Evolutionary conservation across 2,797 vertebrate genomes (phyloP).

Genomic region (Crenuchus spilurus): DNA sequence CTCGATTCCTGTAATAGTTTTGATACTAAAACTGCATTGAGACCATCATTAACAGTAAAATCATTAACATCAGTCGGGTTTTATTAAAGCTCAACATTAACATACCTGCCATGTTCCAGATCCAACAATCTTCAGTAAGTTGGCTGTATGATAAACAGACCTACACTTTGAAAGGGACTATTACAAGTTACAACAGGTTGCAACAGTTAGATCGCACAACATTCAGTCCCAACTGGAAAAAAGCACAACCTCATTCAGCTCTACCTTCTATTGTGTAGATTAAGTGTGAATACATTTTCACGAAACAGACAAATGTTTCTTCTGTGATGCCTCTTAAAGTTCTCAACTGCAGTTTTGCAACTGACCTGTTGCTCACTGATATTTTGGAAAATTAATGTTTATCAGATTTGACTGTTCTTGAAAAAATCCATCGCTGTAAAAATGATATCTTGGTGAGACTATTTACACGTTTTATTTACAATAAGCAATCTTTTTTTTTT

Average conservation of each 20-base stretch:
- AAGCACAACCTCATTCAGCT: constrained; percentile 4
- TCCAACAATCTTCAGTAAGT: not conserved
- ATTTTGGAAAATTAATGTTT: no score
- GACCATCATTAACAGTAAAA: not conserved
- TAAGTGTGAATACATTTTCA: no score
- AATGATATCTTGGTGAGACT: no score
- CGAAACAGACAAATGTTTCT: no score
- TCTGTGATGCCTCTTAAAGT: no score
- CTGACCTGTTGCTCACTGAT: no score
- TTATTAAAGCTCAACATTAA: not conserved
- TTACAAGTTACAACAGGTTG: not conserved
- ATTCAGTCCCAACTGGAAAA: not conserved
- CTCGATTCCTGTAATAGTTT: not conserved
- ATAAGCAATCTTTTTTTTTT: no score
- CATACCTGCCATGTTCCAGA: not conserved
- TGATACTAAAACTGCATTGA: not conserved
- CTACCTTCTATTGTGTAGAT: not conserved
- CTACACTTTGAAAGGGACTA: not conserved
- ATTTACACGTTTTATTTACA: no score
- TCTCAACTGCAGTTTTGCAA: no score
- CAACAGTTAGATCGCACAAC: no score
- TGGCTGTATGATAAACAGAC: not conserved
- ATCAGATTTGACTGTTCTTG: no score
- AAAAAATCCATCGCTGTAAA: no score
- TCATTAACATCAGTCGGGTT: not conserved